These are phyloP conservation scores for Tuta absoluta DNA, from an alignment of 2,888 invertebrate genomes.

Conservation along the genomic window DNA sequence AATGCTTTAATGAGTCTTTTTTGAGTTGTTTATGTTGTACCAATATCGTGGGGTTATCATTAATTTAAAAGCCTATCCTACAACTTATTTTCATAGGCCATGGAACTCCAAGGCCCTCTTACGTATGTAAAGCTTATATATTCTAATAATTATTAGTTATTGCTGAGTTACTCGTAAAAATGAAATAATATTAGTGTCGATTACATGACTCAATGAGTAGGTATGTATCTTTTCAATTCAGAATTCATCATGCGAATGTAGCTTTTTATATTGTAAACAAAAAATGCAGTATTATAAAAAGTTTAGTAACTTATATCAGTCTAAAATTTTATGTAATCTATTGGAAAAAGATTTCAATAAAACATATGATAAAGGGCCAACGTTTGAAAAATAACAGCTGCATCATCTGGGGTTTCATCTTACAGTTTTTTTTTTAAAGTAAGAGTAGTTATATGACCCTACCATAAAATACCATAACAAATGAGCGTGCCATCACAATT, in stretches of 20 bases:
- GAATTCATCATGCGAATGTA: background rate
- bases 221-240: background rate
- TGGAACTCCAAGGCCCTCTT: background rate
- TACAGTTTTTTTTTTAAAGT: too few relatives aligned
- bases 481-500: too few relatives aligned
- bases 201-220: background rate
- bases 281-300: too few relatives aligned
- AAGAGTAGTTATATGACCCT: too few relatives aligned
- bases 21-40: constrained; percentile 17
- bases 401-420: too few relatives aligned
- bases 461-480: too few relatives aligned
- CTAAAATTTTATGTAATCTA: too few relatives aligned
- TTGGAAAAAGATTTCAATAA: too few relatives aligned
- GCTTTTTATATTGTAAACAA: too few relatives aligned
- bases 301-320: too few relatives aligned
- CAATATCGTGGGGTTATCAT: constrained; percentile 20
- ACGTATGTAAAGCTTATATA: constrained; percentile 1
- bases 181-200: background rate
- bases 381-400: too few relatives aligned
- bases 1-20: background rate
- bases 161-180: background rate
- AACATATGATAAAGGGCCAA: too few relatives aligned
- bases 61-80: constrained; percentile 10
- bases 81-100: constrained; percentile 14
- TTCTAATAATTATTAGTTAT: background rate